These are phyloP conservation scores for Cotesia congregata DNA, from an alignment of 2,888 invertebrate species.

Conservation along the genomic window DNA sequence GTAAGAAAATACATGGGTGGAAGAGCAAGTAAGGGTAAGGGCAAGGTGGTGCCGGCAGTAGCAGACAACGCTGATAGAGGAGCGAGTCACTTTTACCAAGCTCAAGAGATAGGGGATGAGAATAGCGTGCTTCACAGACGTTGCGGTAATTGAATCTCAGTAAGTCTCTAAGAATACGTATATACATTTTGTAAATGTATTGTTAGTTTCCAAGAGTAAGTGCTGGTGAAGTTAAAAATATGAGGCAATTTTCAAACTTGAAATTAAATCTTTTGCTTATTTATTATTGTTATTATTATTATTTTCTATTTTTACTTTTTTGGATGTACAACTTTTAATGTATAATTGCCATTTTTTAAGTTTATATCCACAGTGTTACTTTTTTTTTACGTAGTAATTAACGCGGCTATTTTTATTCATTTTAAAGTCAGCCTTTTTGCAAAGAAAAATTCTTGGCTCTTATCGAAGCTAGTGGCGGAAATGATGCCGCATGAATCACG, in stretches of 20 bases:
- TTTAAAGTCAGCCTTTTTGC: conserved; percentile 13
- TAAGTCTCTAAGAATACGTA: conserved; percentile 53
- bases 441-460: conserved; percentile 52
- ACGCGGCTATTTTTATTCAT: conserved; percentile 3
- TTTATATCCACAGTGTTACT: neutral
- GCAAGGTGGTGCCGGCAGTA: conserved; percentile 1
- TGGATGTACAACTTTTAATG: neutral
- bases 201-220: conserved; percentile 28
- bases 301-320: neutral
- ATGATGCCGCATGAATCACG: conserved; percentile 53
- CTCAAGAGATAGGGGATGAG: conserved; percentile 51
- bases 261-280: neutral
- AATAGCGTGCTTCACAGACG: conserved; percentile 68
- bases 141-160: conserved; percentile 71
- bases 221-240: conserved; percentile 6
- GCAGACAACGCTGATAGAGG: conserved; percentile 38
- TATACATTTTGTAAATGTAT: conserved; percentile 33
- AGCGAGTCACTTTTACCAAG: conserved; percentile 48
- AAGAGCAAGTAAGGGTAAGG: conserved; percentile 3
- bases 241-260: neutral
- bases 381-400: neutral
- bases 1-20: conserved; percentile 27
- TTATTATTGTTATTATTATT: neutral
- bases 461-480: conserved; percentile 52
- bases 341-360: neutral